phyloP scores from a whole-genome alignment of 1,140 invertebrate genomes.

The fruit fly (Drosophila melanogaster) region Release_6_plus_ISO1_MT NT_033777.3:16891501-16892000 shows the following conservation, averaged over 20 bases:
- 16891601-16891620: slow-evolving; percentile 31
- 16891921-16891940: not conserved
- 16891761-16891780: not conserved
- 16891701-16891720: not conserved
- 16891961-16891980: slow-evolving; percentile 57
- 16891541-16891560: slow-evolving; percentile 40
- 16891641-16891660: slow-evolving; percentile 2
- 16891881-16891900: not conserved
- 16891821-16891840: too few relatives aligned
- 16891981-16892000: slow-evolving; percentile 43
- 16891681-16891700: not conserved
- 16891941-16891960: slow-evolving; percentile 54
- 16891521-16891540: slow-evolving; percentile 60
- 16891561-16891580: slow-evolving; percentile 33
- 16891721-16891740: not conserved
- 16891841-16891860: too few relatives aligned
- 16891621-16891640: not conserved
- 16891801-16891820: not conserved
- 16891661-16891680: not conserved
- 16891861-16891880: not conserved
- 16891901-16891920: not conserved
- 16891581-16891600: slow-evolving; percentile 8
- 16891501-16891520: slow-evolving; percentile 51
- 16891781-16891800: not conserved
- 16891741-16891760: not conserved